These are phyloP conservation scores for Hippopotamyrus pictus DNA, from an alignment of 2,797 vertebrate genomes.

Conservation along the genomic window DNA sequence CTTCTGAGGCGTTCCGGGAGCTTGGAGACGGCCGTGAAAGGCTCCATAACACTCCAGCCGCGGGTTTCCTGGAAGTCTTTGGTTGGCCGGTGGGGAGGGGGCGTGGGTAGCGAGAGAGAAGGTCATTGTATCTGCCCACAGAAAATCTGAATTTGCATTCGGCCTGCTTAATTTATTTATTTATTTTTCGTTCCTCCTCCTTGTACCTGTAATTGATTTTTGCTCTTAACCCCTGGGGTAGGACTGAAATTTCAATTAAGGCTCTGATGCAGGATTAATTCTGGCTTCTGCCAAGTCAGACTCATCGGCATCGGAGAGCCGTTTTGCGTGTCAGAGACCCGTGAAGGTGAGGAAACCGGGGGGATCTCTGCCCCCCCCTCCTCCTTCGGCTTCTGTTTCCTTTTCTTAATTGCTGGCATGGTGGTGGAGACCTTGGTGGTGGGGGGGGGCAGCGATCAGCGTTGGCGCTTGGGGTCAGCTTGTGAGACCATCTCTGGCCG, in stretches of 20 bases:
- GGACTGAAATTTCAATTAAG: conserved; percentile 6
- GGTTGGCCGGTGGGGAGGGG: neutral
- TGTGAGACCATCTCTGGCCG: neutral
- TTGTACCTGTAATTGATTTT: neutral
- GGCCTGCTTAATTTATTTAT: neutral
- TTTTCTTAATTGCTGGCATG: neutral
- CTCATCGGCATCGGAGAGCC: neutral
- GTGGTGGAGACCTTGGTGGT: neutral
- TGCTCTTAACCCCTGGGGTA: neutral
- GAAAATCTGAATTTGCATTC: neutral
- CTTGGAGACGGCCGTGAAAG: neutral
- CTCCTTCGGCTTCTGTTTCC: neutral
- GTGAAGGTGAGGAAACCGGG: neutral
- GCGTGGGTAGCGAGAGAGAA: neutral
- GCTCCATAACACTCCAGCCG: neutral
- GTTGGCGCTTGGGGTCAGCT: neutral
- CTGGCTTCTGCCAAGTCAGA: neutral
- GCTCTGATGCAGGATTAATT: neutral
- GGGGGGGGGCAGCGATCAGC: neutral
- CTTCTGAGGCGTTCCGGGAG: neutral
- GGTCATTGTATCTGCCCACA: neutral
- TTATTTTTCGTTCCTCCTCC: neutral
- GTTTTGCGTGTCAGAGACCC: neutral
- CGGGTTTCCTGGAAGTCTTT: neutral
- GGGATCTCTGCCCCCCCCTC: neutral